A percentile compares a stretch with the other conserved stretches of the same genome.
These are phyloP conservation scores for Habropoda laboriosa DNA, from an alignment of 1,140 invertebrate species.

Conservation along the genomic window DNA sequence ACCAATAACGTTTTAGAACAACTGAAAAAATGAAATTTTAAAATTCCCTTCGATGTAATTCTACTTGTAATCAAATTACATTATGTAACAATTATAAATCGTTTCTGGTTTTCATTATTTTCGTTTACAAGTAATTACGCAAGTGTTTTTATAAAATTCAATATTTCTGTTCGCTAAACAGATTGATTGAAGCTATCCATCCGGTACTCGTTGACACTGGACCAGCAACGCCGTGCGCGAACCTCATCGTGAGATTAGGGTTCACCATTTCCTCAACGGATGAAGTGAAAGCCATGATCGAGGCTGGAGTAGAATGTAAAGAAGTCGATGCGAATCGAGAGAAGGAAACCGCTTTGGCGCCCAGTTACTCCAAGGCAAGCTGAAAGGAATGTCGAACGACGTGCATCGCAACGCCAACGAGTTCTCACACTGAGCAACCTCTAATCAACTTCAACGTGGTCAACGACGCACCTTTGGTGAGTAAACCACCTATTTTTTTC, in stretches of 20 bases:
- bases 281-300: slow-evolving; percentile 79
- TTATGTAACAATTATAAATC: no score
- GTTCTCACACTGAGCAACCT: slow-evolving; percentile 41
- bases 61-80: no score
- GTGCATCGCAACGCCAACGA: slow-evolving; percentile 68
- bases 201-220: slow-evolving; percentile 4
- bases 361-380: slow-evolving; percentile 79
- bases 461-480: slow-evolving; percentile 32
- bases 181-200: background rate
- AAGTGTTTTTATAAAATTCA: background rate
- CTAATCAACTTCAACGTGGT: slow-evolving; percentile 30
- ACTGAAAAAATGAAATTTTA: no score
- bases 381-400: slow-evolving; percentile 76
- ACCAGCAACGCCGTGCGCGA: slow-evolving; percentile 12
- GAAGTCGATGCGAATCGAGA: slow-evolving; percentile 72
- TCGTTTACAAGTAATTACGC: background rate
- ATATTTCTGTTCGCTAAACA: background rate
- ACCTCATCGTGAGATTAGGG: slow-evolving; percentile 16
- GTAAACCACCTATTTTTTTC: slow-evolving; percentile 1
- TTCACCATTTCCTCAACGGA: slow-evolving; percentile 48
- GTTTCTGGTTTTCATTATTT: no score
- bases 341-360: slow-evolving; percentile 72
- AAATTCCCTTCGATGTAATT: no score
- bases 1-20: no score
- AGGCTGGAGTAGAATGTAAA: slow-evolving; percentile 78